Evolutionary conservation across 2,113 vertebrate species (phyloP).

Genomic region (Greenwoodochromis staneri): DNA sequence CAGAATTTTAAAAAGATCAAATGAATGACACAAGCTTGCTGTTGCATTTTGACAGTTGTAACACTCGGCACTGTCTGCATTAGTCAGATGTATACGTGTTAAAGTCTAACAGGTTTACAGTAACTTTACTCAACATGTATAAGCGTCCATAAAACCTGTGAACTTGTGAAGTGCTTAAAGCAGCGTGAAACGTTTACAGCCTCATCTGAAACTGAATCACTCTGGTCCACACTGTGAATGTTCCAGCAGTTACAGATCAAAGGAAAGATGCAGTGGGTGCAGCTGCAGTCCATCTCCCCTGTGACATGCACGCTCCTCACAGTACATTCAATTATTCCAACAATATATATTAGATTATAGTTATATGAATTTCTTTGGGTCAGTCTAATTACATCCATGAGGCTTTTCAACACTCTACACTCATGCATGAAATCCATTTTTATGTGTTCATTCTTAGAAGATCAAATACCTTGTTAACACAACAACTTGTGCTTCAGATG

Average conservation of each 20-base stretch:
- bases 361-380: neutral
- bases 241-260: neutral
- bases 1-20: neutral
- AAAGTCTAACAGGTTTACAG: neutral
- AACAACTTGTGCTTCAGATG: neutral
- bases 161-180: neutral
- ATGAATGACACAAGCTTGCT: neutral
- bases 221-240: neutral
- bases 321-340: neutral
- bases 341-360: neutral
- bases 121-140: neutral
- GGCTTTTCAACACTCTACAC: rapidly evolving
- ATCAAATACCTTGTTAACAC: neutral
- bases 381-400: neutral
- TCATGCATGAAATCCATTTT: rapidly evolving
- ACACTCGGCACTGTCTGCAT: neutral
- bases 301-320: neutral
- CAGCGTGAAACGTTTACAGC: neutral
- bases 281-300: neutral
- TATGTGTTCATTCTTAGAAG: neutral
- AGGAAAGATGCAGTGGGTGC: neutral
- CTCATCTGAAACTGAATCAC: neutral
- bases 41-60: neutral
- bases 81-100: neutral
- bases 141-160: neutral